Base-by-base conservation (phyloP, 2,113 vertebrate genomes). In the Dendrocopos noguchii region DNA sequence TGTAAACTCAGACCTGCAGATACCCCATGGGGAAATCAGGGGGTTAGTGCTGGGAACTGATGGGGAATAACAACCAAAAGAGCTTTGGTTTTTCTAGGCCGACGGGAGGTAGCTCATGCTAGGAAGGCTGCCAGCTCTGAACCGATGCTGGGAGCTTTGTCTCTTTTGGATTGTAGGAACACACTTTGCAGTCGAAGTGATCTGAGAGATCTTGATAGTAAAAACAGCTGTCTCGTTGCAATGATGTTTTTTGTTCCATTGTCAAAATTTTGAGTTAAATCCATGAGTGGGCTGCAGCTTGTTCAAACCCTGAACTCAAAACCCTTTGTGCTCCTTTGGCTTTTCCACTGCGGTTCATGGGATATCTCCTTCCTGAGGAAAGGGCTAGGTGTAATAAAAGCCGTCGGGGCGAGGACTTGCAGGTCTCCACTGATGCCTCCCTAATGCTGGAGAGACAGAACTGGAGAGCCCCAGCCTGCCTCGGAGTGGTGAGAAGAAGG, bases 31-130 rank as follows among this genome's bases (percentile, higher is more conserved):
- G 93, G 92, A 96, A 95, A 95, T 96, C 73, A 91, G 75, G 56
- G 80, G 81, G 82, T 92, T 94, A 96, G 84, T 60, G 78, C 85
- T 21, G 83, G 91, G 95, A 91, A 96, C 80, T 93, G 94, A 91
- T 86, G 93, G 85, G 77, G 91, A 95, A 91, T 90, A 94, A 94
- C 94, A 95, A 96, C 91, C 91, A 94, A 96, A 91, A 92, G 93
- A 90, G 79, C 73, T 96, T 95, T 75, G 91, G 86, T 92, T 96
- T 95, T 95, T 74, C 87, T 82, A 87, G 95, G 90, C 93, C 39
- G 73, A 93, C 59, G 33, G 93, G 93, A 96, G 93, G 91, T 63
- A 94, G 71, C 78, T 93, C 87, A 64, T 80, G 73, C 79, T 88
- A 94, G 92, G 86, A 96, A 90, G 56, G 12, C 71, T 94, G 92